A percentile compares a stretch with the other conserved stretches of the same genome.
Conservation (phyloP, 1,140 invertebrate species). For the Chironomus striatipennis region DNA sequence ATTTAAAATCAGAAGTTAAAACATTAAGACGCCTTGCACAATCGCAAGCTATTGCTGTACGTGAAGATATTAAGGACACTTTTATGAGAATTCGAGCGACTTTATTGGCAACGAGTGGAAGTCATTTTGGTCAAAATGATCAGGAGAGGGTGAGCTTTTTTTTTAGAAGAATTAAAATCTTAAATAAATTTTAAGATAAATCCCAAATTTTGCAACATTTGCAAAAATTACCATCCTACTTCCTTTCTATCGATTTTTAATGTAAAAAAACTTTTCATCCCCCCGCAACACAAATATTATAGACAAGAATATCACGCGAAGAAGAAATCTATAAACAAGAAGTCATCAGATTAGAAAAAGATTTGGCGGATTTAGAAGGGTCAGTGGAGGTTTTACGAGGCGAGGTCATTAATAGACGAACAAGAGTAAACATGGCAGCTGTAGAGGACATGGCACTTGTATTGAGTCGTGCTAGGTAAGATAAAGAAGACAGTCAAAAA, state of each 20-base stretch:
- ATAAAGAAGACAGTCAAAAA: slow-evolving; percentile 25
- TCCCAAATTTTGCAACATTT: background rate
- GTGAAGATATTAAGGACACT: slow-evolving; percentile 83
- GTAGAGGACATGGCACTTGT: slow-evolving; percentile 94
- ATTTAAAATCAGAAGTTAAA: slow-evolving; percentile 75
- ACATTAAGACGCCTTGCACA: slow-evolving; percentile 82
- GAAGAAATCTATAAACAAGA: slow-evolving; percentile 87
- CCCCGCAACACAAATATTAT: background rate
- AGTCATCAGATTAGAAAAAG: slow-evolving; percentile 82
- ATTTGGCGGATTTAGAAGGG: slow-evolving; percentile 85
- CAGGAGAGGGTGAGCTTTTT: slow-evolving; percentile 30
- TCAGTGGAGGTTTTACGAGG: slow-evolving; percentile 89
- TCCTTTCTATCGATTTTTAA: no score
- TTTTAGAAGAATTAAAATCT: background rate
- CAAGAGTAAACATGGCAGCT: slow-evolving; percentile 90
- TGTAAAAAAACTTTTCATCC: no score
- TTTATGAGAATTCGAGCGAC: slow-evolving; percentile 74
- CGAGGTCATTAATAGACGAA: slow-evolving; percentile 90
- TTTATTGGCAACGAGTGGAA: slow-evolving; percentile 53
- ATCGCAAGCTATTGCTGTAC: slow-evolving; percentile 79
- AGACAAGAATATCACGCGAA: slow-evolving; percentile 54
- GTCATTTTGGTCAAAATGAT: slow-evolving; percentile 46
- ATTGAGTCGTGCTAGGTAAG: slow-evolving; percentile 69
- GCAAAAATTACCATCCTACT: no score
- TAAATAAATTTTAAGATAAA: background rate